These are phyloP conservation scores for Meghimatium bilineatum DNA, from an alignment of 2,888 invertebrate genomes.

Conservation along the genomic window DNA sequence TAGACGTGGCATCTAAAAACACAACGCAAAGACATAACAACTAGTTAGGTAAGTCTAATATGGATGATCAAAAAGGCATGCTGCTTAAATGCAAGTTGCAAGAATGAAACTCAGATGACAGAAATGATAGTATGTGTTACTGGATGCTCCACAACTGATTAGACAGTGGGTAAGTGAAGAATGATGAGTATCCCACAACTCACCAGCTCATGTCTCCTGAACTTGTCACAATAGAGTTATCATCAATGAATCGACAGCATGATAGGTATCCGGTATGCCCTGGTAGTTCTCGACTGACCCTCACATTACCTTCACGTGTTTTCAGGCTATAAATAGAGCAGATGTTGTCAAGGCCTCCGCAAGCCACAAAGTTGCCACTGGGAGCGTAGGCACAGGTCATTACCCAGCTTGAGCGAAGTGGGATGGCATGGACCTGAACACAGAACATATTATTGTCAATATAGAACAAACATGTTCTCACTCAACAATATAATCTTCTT, in stretches of 20 bases:
- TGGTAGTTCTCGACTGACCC: constrained; percentile 98
- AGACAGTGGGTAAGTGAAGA: too few species aligned
- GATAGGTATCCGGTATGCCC: constrained; percentile 99
- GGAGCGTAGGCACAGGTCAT: constrained; percentile 99
- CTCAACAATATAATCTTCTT: too few species aligned
- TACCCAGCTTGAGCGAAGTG: constrained; percentile 99
- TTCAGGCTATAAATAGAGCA: constrained; percentile 89
- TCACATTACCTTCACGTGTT: constrained; percentile 91
- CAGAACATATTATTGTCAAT: background rate
- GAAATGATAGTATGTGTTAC: too few species aligned
- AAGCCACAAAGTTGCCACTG: constrained; percentile 98
- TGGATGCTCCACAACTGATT: too few species aligned
- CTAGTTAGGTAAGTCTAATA: too few species aligned
- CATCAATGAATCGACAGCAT: constrained; percentile 99
- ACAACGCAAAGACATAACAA: too few species aligned
- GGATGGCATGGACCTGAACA: constrained; percentile 91
- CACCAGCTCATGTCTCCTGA: constrained; percentile 99
- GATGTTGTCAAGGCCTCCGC: constrained; percentile 99
- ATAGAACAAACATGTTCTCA: background rate
- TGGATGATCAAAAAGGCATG: too few species aligned
- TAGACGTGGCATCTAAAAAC: too few species aligned
- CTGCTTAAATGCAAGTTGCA: too few species aligned
- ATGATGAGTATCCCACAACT: constrained; percentile 50
- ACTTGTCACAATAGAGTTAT: constrained; percentile 99
- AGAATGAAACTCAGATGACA: too few species aligned